Evolutionary conservation across 2,113 vertebrate species (phyloP).

Genomic region (Dipodomys merriami): DNA sequence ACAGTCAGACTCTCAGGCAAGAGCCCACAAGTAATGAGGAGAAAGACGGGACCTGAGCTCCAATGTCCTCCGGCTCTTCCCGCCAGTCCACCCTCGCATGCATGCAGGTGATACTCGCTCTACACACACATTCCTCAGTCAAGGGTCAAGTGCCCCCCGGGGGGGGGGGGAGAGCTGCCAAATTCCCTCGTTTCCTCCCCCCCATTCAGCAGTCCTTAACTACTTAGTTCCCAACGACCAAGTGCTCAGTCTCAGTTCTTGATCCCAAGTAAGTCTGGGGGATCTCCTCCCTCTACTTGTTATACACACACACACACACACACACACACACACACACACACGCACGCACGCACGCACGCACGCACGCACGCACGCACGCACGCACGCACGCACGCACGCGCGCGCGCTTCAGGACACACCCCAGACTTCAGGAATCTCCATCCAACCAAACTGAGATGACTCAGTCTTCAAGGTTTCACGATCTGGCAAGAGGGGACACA

Average conservation of each 20-base stretch:
- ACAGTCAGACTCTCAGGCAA: neutral
- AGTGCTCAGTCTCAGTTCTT: neutral
- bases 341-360: too few relatives aligned
- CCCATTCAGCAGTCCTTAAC: neutral
- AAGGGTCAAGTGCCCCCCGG: neutral
- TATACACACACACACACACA: too few relatives aligned
- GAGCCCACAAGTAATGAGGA: neutral
- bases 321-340: too few relatives aligned
- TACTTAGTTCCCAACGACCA: neutral
- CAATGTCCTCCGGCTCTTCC: neutral
- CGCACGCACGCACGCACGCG: too few relatives aligned
- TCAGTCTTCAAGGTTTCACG: neutral
- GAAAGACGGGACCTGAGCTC: neutral
- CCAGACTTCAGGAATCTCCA: neutral
- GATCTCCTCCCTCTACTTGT: neutral
- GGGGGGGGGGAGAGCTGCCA: neutral
- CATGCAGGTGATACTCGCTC: neutral
- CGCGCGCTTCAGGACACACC: too few relatives aligned
- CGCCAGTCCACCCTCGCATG: neutral
- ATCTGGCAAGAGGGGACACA: neutral
- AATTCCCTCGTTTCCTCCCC: neutral
- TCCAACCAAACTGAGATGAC: neutral
- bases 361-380: too few relatives aligned
- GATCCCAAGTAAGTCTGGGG: neutral
- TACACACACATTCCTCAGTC: neutral